Base-by-base conservation (phyloP, 2,113 vertebrate genomes). In the Lepus timidus region DNA sequence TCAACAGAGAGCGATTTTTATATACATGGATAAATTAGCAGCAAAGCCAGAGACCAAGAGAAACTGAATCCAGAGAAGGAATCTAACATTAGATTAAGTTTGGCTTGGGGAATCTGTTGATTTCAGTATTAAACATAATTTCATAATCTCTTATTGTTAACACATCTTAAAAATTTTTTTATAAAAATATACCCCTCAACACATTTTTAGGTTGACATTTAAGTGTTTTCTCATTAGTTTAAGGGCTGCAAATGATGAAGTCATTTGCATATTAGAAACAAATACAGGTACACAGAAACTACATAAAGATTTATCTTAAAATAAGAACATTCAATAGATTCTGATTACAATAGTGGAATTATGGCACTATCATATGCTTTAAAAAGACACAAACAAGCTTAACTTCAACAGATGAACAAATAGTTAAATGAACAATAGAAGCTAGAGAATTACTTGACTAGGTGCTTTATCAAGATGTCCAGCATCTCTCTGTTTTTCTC, bases 401-500 rank as follows among this genome's bases (percentile, higher is more conserved):
- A 81, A 85, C 27, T 62, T 71, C 27, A 55, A 33, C 25, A 81
- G 33, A 3, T 36, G 31, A 91, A 29, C n/a, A 81, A 52, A 33
- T 17, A 44, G 61, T 27, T 74, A 87, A 81, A 79, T n/a, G 20
- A 93, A 71, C 6, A 79, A 62, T 5, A 6, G 14, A 81, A 58
- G 9, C 85, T 85, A 93, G 95, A 83, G 2, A 96, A 97, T 94
- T 99, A 99, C 99, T 98, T 99, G 98, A 99, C 99, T 71, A 99
- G 98, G 97, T 99, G 99, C 97, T 99, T 99, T 96, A 99, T 99
- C 92, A 99, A 98, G 95, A 99, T 98, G 98, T 99, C 99, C 98
- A 99, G 98, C 99, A 99, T 99, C 98, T 99, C 99, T 97, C 98
- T 98, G 98, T 99, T 99, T 97, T 98, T 99, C 88, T 99, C 99